Conservation (phyloP, 2,888 invertebrate species). For the Acrocyrtus sp. region DNA sequence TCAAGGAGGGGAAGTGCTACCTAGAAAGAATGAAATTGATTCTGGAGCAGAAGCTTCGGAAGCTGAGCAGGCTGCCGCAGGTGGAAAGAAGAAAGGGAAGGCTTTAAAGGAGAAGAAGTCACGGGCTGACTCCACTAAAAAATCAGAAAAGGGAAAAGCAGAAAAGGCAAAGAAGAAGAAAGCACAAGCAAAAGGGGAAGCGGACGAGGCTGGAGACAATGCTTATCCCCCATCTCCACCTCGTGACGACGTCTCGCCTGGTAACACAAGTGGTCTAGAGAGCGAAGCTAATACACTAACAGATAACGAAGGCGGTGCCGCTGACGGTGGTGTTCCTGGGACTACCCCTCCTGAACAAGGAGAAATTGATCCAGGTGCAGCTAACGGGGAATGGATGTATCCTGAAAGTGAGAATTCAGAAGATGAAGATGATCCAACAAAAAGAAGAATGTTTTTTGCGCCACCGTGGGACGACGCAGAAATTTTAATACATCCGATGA, state of each 20-base stretch:
- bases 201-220: neutral
- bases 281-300: constrained; percentile 3
- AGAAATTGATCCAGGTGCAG: neutral
- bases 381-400: constrained; percentile 58
- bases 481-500: constrained; percentile 37
- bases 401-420: constrained; percentile 57
- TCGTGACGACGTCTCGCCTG: neutral
- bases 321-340: constrained; percentile 4
- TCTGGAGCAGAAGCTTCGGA: neutral
- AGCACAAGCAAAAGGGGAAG: constrained; percentile 4
- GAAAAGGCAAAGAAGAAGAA: constrained; percentile 15
- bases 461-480: constrained; percentile 52
- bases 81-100: constrained; percentile 5
- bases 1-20: neutral
- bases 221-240: neutral
- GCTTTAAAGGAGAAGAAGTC: constrained; percentile 9
- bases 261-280: constrained; percentile 10
- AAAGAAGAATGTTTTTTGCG: constrained; percentile 30
- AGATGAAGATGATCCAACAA: constrained; percentile 19
- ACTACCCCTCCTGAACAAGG: neutral
- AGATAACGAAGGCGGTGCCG: constrained; percentile 8
- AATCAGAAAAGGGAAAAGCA: constrained; percentile 8
- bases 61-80: neutral
- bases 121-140: neutral
- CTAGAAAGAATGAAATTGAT: neutral